Evolutionary conservation across 2,797 vertebrate species (phyloP), one percentile per base, ranked within the genome.

Genomic region (Accipiter superciliosus): DNA sequence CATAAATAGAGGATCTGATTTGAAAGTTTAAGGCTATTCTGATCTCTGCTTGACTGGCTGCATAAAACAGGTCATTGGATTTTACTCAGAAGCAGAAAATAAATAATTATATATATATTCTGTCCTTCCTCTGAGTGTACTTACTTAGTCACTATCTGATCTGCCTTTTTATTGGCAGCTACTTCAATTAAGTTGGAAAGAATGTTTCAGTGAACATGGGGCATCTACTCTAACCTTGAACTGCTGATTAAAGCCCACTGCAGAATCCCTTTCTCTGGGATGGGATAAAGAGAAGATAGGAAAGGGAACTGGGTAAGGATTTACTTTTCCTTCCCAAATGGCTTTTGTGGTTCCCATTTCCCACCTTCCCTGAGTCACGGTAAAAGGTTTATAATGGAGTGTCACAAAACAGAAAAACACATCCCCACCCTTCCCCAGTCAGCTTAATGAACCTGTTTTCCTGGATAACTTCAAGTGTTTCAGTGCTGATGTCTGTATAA

Each of bases 1-100:
- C 39, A 76, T 40, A 39, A 58, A 69, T 40, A 57, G 83, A 67
- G 29, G 28, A 76, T 19, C 19, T 40, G 39, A 40, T 66, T 72
- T 49, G 65, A 47, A 95, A 82, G 13, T 42, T 90, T 42, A 72
- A 82, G 53, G 21, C 28, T 88, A 17, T 91, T 92, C 59, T 70
- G 84, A 62, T 98, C 97, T 87, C 53, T 86, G 63, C 69, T 62
- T 90, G 88, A 66, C 72, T 8, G 31, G 33, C 76, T 40, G 35
- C 26, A 20, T 72, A 45, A 90, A 94, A 76, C 65, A 78, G 53
- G 53, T 79, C 15, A 28, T 45, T 94, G 70, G 59, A 81, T 86
- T 95, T 86, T 86, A 78, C 61, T 29, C 40, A 90, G 76, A 37
- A 88, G 61, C 44, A 78, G 44, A 74, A 78, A 81, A 71, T 50